These are phyloP conservation scores for Lepeophtheirus salmonis DNA, from an alignment of 1,140 invertebrate species.

Conservation along the genomic window DNA sequence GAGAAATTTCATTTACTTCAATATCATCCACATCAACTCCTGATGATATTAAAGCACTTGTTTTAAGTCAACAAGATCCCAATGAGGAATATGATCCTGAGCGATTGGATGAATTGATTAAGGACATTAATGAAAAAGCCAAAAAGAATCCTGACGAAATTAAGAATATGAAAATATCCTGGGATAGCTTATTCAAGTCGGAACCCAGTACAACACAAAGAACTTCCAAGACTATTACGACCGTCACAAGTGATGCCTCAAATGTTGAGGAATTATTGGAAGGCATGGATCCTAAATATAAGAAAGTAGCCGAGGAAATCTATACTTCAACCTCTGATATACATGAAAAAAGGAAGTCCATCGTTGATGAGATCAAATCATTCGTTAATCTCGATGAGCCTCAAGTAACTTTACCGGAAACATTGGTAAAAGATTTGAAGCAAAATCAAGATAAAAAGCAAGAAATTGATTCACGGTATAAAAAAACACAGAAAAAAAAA, in stretches of 20 bases:
- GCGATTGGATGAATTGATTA: not conserved
- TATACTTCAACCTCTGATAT: not conserved
- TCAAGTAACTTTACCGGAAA: not conserved
- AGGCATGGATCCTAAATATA: not conserved
- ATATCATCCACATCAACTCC: not conserved
- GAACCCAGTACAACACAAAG: not conserved
- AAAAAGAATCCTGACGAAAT: not conserved
- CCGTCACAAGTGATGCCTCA: not conserved
- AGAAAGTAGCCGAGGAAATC: not conserved
- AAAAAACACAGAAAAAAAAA: not conserved
- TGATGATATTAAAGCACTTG: not conserved
- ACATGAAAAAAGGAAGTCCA: not conserved
- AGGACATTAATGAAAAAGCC: not conserved
- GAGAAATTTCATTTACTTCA: not conserved
- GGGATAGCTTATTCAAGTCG: not conserved
- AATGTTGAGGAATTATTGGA: not conserved
- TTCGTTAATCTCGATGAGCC: not conserved
- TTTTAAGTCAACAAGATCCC: not conserved
- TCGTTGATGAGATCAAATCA: not conserved
- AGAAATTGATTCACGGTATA: not conserved
- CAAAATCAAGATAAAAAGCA: not conserved
- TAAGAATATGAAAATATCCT: not conserved
- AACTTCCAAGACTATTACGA: not conserved
- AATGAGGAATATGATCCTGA: not conserved
- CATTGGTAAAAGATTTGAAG: not conserved